These are phyloP conservation scores for Sarcophaga variegata DNA, from an alignment of 2,888 invertebrate genomes.

Conservation along the genomic window DNA sequence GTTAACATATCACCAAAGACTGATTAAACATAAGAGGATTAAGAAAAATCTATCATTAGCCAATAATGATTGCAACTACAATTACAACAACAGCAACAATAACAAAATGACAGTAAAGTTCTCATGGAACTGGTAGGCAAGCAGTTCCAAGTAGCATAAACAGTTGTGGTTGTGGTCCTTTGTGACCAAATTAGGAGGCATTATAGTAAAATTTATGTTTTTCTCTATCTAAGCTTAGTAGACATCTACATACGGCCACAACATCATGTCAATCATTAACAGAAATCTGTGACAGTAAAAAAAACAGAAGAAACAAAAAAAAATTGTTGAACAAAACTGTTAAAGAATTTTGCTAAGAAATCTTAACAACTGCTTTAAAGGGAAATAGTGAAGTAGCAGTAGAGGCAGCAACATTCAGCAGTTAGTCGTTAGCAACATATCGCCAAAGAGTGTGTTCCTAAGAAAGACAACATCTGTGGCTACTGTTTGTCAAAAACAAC, in stretches of 20 bases:
- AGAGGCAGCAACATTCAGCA: conserved; percentile 31
- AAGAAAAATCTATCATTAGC: neutral
- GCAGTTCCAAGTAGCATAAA: neutral
- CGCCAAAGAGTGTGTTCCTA: conserved; percentile 60
- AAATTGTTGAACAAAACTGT: conserved; percentile 53
- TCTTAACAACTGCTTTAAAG: conserved; percentile 53
- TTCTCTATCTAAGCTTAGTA: conserved; percentile 45
- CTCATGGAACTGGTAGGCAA: neutral
- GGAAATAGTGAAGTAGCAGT: conserved; percentile 12
- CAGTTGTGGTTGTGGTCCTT: conserved; percentile 11
- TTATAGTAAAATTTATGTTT: conserved; percentile 59
- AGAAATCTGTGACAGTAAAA: conserved; percentile 56
- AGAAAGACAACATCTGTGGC: conserved; percentile 70
- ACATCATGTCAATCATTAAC: conserved; percentile 68
- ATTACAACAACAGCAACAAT: neutral
- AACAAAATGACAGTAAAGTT: neutral
- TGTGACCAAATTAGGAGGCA: conserved; percentile 56
- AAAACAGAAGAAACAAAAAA: conserved; percentile 33
- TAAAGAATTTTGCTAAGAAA: conserved; percentile 63
- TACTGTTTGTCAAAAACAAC: conserved; percentile 55
- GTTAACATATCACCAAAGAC: too few relatives aligned
- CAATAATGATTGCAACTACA: neutral
- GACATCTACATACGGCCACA: conserved; percentile 47
- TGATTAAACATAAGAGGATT: neutral
- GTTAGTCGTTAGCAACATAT: conserved; percentile 49